Evolutionary conservation across 92 coral and sea anemone species (phyloP).

Genomic region (Parazoanthus darwini): DNA sequence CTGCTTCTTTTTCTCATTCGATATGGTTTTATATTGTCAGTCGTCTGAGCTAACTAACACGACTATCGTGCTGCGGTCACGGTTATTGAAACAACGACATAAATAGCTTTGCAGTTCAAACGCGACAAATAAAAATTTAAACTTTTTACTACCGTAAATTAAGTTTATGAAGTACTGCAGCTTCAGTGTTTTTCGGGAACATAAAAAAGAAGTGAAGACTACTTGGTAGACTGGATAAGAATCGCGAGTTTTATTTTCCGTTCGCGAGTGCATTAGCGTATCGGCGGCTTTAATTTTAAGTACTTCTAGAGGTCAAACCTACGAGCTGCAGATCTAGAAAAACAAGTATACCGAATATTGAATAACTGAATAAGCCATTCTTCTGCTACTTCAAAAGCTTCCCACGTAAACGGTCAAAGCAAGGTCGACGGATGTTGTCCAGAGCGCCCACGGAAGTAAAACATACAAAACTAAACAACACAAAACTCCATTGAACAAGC

Average conservation of each 20-base stretch:
- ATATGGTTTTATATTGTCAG: not conserved
- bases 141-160: not conserved
- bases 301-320: not conserved
- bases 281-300: not conserved
- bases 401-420: conserved; percentile 12
- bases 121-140: not conserved
- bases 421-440: conserved; percentile 39
- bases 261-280: not conserved
- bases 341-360: not conserved
- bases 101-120: not conserved
- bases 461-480: not conserved
- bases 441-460: conserved; percentile 35
- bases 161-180: not conserved
- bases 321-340: not conserved
- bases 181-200: not conserved
- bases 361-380: not conserved
- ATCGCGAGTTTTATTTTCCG: not conserved
- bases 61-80: not conserved
- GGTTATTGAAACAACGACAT: not conserved
- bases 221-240: not conserved
- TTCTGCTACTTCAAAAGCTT: not conserved
- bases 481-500: not conserved
- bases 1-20: not conserved
- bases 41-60: not conserved
- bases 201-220: not conserved